These are phyloP conservation scores for Pteropus alecto DNA, from an alignment of 2,113 vertebrate genomes.

Conservation along the genomic window DNA sequence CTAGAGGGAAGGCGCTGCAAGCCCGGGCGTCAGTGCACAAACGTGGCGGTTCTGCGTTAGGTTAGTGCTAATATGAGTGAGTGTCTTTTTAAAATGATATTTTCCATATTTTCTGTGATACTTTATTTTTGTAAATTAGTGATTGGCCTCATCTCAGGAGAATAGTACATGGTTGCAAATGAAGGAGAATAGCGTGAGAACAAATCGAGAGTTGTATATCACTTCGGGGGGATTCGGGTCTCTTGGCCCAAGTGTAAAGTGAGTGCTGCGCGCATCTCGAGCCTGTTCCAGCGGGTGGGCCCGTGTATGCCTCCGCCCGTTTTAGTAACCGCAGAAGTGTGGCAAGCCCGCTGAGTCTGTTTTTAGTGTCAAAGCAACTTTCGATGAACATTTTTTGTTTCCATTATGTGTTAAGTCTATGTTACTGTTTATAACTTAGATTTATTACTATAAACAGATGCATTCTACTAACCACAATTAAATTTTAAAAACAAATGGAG, in stretches of 20 bases:
- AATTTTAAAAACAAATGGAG: not conserved
- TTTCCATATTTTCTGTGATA: not conserved
- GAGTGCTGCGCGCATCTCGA: not conserved
- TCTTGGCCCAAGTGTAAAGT: not conserved
- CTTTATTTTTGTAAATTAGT: not conserved
- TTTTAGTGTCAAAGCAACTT: not conserved
- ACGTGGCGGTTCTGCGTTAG: not conserved
- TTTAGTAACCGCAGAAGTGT: not conserved
- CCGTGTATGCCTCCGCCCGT: rapidly evolving
- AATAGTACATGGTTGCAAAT: not conserved
- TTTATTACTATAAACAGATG: not conserved
- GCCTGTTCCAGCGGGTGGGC: not conserved
- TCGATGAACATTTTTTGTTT: not conserved
- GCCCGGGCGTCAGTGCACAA: not conserved
- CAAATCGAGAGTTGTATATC: not conserved
- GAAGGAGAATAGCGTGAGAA: not conserved
- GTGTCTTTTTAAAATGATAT: not conserved
- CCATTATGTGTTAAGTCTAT: not conserved
- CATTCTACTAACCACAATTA: not conserved
- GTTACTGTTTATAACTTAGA: not conserved
- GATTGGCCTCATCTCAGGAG: not conserved
- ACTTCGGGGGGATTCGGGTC: not conserved
- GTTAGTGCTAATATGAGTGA: not conserved
- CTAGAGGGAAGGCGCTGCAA: rapidly evolving
- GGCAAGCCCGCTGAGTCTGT: not conserved